Evolutionary conservation across 2,888 invertebrate species (phyloP).

Genomic region (Chelonus formosanus): DNA sequence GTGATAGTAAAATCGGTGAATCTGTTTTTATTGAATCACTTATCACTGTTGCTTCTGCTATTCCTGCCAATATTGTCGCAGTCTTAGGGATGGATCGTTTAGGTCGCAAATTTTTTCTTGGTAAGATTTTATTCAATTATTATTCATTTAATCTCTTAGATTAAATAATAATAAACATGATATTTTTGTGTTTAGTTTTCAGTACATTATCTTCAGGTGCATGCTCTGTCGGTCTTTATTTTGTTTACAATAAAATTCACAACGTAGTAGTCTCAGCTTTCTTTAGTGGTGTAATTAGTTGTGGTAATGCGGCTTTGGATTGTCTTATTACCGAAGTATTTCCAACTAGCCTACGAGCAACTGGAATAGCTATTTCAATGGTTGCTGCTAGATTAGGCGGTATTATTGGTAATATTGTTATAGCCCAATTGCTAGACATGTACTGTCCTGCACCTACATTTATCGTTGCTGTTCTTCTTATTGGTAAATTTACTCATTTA

Average conservation of each 20-base stretch:
- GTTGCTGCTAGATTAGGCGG: conserved; percentile 90
- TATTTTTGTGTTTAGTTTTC: conserved; percentile 73
- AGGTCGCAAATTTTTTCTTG: conserved; percentile 84
- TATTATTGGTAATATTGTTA: conserved; percentile 87
- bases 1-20: conserved; percentile 78
- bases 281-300: conserved; percentile 88
- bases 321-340: conserved; percentile 94
- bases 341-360: conserved; percentile 89
- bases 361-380: conserved; percentile 90
- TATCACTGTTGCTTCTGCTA: conserved; percentile 85
- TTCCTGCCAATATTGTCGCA: conserved; percentile 86
- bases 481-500: conserved; percentile 63
- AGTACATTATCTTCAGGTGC: conserved; percentile 85
- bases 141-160: neutral
- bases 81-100: conserved; percentile 85
- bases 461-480: conserved; percentile 85
- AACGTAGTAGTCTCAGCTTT: conserved; percentile 85
- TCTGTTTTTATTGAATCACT: conserved; percentile 87
- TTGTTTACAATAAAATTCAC: conserved; percentile 83
- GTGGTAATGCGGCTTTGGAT: conserved; percentile 89
- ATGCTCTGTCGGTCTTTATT: conserved; percentile 86
- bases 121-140: conserved; percentile 62
- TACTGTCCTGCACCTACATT: conserved; percentile 94
- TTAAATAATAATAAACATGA: neutral
- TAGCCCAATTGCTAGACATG: conserved; percentile 85